Base-by-base conservation (phyloP, 2,113 vertebrate genomes). In the Spheniscus mendiculus region DNA sequence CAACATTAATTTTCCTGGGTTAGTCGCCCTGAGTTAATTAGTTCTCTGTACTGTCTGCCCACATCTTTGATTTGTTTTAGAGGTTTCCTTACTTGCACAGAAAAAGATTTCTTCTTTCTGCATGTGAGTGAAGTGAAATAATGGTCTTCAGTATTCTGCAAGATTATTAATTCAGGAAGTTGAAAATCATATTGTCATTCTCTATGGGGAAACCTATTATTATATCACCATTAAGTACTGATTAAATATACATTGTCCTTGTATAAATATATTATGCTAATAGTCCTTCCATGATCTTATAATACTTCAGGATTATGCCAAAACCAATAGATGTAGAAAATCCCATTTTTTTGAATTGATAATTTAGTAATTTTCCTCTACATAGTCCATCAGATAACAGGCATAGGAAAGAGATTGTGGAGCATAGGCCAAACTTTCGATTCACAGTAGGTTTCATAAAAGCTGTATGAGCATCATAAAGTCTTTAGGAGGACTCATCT, bases 161-260 rank as follows among this genome's bases (percentile, higher is more conserved):
- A 93, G 44, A 85, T 93, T 93, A 95, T 93, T 95, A 97, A 97
- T 97, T 96, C 87, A 91, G 82, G 56, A 96, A 93, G 90, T 91
- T 86, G 90, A 88, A 96, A 96, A 97, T 85, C 84, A 83, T 89
- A 76, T 87, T 93, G 87, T 61, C 90, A 49, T 83, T 91, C 87
- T 82, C 78, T 61, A 70, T 58, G 53, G 71, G 34, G 49, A 94
- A 93, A 70, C 74, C 70, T 96, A 95, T 95, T 96, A 96, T 96
- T 97, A 95, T 93, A 97, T 93, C 93, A 88, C 62, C 62, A 96
- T 96, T 96, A 94, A 91, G 40, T 85, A 90, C 70, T 93, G 66
- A 96, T 96, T 95, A 97, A 97, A 96, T 90, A 95, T 93, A 70
- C 66, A 91, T 90, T 83, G 92, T 90, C 87, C 62, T 95, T 93